Base-by-base conservation (phyloP, 2,113 vertebrate genomes). In the Mungos mungo region DNA sequence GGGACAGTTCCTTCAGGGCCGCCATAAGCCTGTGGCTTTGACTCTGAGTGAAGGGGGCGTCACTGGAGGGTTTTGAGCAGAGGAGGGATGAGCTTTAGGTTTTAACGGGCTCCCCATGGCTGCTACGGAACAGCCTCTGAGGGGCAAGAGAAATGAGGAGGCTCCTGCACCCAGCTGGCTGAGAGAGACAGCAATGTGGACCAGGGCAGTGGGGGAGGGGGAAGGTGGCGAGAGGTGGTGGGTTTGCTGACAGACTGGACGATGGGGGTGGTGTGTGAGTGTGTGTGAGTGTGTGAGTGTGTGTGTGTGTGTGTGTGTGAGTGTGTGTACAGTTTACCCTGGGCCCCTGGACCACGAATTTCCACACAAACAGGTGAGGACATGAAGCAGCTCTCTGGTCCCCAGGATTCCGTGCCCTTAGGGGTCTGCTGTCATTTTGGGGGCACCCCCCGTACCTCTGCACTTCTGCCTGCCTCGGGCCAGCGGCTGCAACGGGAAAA, bases 181-280 rank as follows among this genome's bases (percentile, higher is more conserved):
- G 27, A 38, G 68, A 87, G 72, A 21, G 45, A 19, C 0, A 6
- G 9, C 47, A 7, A 9, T 19, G 2, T 15, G 74, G 54, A 27
- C 31, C 18, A 57, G 88, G 41, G 33, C 3, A 8, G 12, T 1
- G 7, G 68, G 68, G 45, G 45, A 10, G 45, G 45, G 47, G 16
- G 63, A 13, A 80, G 35, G 47, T 23, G 27, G 45, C 3, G 8
- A 63, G 79, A 71, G 69, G 50, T 50, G 50, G 90, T 4, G 47
- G 33, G 45, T n/a, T 50, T 77, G 60, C 11, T 4, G 66, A 29
- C 9, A 9, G 33, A 63, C 0, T 7, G 33, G 80, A 45, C 23
- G 7, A 1, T 4, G 35, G 2, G 31, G n/a, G 2, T 3, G 33
- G 45, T n/a, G 77, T n/a, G n/a, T n/a, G n/a, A n/a, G n/a, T n/a